These are phyloP conservation scores for Pluvianellus socialis DNA, from an alignment of 2,113 vertebrate species.

Conservation along the genomic window DNA sequence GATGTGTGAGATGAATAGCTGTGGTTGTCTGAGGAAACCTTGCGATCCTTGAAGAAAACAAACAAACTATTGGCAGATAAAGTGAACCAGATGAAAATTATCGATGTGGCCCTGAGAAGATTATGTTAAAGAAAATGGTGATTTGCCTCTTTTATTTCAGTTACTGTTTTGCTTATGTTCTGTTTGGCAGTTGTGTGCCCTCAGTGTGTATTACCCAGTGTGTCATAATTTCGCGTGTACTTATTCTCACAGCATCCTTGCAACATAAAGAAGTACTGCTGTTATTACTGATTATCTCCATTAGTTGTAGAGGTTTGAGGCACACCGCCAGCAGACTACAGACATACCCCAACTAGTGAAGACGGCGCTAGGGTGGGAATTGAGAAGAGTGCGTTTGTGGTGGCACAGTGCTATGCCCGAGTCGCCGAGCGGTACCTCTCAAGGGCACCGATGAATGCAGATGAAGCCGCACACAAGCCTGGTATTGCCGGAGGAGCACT, in stretches of 20 bases:
- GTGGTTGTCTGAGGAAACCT: neutral
- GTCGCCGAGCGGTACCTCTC: neutral
- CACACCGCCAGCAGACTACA: neutral
- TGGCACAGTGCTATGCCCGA: neutral
- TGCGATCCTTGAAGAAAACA: neutral
- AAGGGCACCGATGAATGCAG: neutral
- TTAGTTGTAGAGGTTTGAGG: neutral
- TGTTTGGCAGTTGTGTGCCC: neutral
- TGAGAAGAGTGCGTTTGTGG: neutral
- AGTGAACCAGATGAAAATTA: neutral
- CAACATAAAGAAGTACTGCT: neutral
- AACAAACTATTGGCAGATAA: neutral
- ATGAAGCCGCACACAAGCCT: neutral
- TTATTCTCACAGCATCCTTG: neutral
- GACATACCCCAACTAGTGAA: neutral
- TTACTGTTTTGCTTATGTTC: neutral
- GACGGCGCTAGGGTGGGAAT: neutral
- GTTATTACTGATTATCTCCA: neutral
- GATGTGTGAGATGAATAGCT: neutral
- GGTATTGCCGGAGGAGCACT: neutral
- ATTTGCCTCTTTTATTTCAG: neutral
- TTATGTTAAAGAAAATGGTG: neutral
- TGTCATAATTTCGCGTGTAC: neutral
- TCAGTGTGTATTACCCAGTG: neutral
- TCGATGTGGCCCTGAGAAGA: neutral